These are phyloP conservation scores for Poecilia wingei DNA, from an alignment of 2,797 vertebrate species.

Conservation along the genomic window DNA sequence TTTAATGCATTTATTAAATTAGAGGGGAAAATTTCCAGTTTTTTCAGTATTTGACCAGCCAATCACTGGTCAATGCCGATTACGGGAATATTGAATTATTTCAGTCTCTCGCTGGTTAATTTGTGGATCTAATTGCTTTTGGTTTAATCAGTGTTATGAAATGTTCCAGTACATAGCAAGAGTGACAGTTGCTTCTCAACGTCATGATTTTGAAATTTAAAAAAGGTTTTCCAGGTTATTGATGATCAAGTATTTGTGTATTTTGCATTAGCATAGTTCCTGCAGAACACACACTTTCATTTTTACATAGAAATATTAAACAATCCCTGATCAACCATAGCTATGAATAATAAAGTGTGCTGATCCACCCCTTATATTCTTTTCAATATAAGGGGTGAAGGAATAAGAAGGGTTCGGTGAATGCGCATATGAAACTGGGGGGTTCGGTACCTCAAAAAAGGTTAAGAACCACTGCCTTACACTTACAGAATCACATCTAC, in stretches of 20 bases:
- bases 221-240: background rate
- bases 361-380: background rate
- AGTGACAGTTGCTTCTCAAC: background rate
- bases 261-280: background rate
- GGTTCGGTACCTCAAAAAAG: too few species aligned
- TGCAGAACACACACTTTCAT: background rate
- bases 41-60: too few species aligned
- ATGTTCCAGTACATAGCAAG: background rate
- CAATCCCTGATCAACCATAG: background rate
- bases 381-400: background rate
- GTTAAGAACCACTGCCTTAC: background rate
- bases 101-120: background rate
- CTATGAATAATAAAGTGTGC: background rate
- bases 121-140: background rate
- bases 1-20: background rate
- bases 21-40: too few species aligned
- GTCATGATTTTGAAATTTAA: background rate
- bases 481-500: background rate
- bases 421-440: too few species aligned
- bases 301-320: background rate
- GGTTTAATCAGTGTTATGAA: background rate
- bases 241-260: background rate
- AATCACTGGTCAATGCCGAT: background rate
- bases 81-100: background rate
- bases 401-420: too few species aligned